Evolutionary conservation across 2,797 vertebrate genomes (phyloP), one percentile per base, ranked within the genome.

Genomic region (Mormyrops boulengeri): DNA sequence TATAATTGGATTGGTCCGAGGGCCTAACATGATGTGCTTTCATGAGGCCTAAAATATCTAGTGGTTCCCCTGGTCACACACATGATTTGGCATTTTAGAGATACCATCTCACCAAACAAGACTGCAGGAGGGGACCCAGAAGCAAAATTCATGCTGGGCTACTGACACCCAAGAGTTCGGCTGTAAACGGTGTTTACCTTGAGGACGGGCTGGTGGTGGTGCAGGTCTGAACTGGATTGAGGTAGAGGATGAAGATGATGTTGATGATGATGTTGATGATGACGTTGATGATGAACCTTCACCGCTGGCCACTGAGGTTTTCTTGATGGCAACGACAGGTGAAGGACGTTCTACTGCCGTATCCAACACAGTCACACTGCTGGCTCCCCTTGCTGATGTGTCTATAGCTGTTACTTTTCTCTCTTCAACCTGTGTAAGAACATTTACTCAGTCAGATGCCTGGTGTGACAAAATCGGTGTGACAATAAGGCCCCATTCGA

Each of bases 381-480:
- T 91, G 88, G 88, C 92, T 90, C 93, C 94, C 92, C 90, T 92
- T 12, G 90, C 88, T 0, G 91, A 94, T 53, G 88, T 91, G 92
- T 94, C 93, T 91, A 95, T 94, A 50, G 93, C 95, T 34, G 95
- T 95, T 66, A 96, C 94, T 17, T 91, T 88, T 17, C 95, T 95
- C 60, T 94, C 95, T 17, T 92, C 90, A 89, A 92, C 93, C 94
- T 97, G 87, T 3, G 90, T 57, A 34, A 85, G 89, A 88, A 90
- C 0, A 49, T 85, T 4, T 53, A 52, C 7, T 26, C 47, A 34
- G 77, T 88, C 53, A 89, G 19, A 89, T 30, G 19, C 12, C 34
- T 22, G 3, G 22, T 34, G 53, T 5, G 2, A 44, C 9, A 22
- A 12, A 34, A 26, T 52, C 41, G 14, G 14, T 84, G 52, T 19